Evolutionary conservation across 1,140 invertebrate species (phyloP), one percentile per base, ranked within the genome.

Genomic region (Conopomorpha cramerella): DNA sequence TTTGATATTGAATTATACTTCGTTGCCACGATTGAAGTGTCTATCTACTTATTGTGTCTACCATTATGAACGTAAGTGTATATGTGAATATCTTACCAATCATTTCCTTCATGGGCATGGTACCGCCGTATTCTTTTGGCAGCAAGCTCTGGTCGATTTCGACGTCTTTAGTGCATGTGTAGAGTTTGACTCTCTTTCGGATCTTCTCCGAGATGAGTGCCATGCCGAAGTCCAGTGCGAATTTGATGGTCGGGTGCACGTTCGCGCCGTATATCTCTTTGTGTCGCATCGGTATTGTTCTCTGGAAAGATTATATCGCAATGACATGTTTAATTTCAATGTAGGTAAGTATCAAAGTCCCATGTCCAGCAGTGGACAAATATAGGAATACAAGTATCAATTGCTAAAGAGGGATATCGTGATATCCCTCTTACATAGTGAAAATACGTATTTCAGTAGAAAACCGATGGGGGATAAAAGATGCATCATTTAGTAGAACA

Each of bases 241-340:
- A 90, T 51, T 89, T 89, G 25, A 93, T 77, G 0, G 88, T 87
- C 0, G 86, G 80, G 49, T 89, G 89, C 0, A 86, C 82, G 52
- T 92, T 89, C 15, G 92, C 84, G 3, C 84, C 88, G 53, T 92
- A 86, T 2, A 92, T 85, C 55, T 90, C 85, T 60, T 93, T 93
- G 65, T 93, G 91, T 43, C 91, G 79, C 82, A 93, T 86, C 16
- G 91, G 91, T 27, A 93, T 68, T 1, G 90, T 91, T 66, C 86
- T 84, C 89, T 92, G 63, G 29, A 81, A 79, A 39, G 15, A 25
- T 4, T 8, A 3, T 4, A 2, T 10, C 18, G 16, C 16, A n/a
- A 16, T 11, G 7, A 3, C 16, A 30, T n/a, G n/a, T n/a, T n/a
- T n/a, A n/a, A n/a, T n/a, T 23, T 10, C 19, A 23, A 4, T 23